phyloP scores from a whole-genome alignment of 2,888 invertebrate genomes.

The Monopis laevigella region DNA sequence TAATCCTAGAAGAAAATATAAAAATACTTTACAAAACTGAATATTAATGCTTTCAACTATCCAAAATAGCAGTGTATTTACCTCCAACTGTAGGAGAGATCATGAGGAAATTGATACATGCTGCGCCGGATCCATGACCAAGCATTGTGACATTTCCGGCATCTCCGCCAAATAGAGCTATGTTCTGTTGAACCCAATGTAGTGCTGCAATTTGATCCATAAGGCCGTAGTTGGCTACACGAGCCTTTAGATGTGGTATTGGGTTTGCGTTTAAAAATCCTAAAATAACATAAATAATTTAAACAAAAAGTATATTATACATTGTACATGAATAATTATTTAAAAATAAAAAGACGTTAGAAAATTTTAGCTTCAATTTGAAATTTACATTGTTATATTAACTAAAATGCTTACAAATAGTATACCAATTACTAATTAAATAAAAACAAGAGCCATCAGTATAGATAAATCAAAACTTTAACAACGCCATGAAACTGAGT shows the following conservation, averaged over 20 bases:
- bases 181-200: slow-evolving; percentile 97
- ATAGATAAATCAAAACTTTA: slow-evolving; percentile 7
- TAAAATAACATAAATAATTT: slow-evolving; percentile 38
- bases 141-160: slow-evolving; percentile 93
- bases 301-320: too few species aligned
- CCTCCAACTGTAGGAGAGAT: slow-evolving; percentile 92
- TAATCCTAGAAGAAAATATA: slow-evolving; percentile 74
- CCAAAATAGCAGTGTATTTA: slow-evolving; percentile 28
- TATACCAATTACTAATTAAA: background rate
- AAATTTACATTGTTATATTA: too few species aligned
- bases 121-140: slow-evolving; percentile 97
- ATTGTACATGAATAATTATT: too few species aligned
- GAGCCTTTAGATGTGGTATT: slow-evolving; percentile 83
- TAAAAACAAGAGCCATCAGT: background rate
- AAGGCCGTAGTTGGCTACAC: slow-evolving; percentile 95
- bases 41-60: background rate
- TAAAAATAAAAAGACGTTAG: too few species aligned
- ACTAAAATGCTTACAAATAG: too few species aligned
- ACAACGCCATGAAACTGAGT: background rate
- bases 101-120: slow-evolving; percentile 97
- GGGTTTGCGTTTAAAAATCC: slow-evolving; percentile 92
- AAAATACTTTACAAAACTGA: background rate
- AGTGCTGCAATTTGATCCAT: slow-evolving; percentile 98
- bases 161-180: slow-evolving; percentile 94
- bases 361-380: too few species aligned